Evolutionary conservation across 1,140 invertebrate genomes (phyloP).

Genomic region (Hypsibius dujardini): DNA sequence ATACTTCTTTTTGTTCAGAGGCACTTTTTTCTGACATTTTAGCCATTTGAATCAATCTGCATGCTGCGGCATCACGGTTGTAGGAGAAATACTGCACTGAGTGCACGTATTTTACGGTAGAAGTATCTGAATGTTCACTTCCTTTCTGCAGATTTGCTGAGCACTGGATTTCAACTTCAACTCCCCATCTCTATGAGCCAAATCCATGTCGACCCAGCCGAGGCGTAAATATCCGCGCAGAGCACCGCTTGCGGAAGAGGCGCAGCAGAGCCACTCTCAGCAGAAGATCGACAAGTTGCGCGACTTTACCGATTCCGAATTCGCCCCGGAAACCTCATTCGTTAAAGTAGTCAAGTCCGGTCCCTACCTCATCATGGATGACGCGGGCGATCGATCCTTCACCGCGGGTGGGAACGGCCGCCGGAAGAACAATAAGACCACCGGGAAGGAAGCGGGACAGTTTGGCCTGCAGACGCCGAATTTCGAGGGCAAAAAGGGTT

Average conservation of each 20-base stretch:
- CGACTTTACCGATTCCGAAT: background rate
- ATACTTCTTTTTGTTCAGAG: too few relatives aligned
- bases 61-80: too few relatives aligned
- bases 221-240: constrained; percentile 4
- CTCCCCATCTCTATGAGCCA: too few relatives aligned
- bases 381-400: background rate
- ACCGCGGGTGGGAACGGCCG: background rate
- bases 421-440: background rate
- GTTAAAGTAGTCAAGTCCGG: background rate
- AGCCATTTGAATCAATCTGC: too few relatives aligned
- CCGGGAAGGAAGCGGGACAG: background rate
- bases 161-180: too few relatives aligned
- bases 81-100: too few relatives aligned
- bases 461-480: constrained; percentile 8
- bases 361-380: background rate
- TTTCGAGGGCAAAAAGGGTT: background rate
- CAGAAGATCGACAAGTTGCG: background rate
- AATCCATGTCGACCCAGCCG: constrained; percentile 14
- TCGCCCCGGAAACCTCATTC: background rate
- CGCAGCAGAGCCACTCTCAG: background rate
- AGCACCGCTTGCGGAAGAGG: background rate
- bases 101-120: too few relatives aligned
- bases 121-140: too few relatives aligned
- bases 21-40: too few relatives aligned
- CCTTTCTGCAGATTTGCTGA: too few relatives aligned